These are phyloP conservation scores for Campylomormyrus tamandua DNA, from an alignment of 2,113 vertebrate species.

Conservation along the genomic window DNA sequence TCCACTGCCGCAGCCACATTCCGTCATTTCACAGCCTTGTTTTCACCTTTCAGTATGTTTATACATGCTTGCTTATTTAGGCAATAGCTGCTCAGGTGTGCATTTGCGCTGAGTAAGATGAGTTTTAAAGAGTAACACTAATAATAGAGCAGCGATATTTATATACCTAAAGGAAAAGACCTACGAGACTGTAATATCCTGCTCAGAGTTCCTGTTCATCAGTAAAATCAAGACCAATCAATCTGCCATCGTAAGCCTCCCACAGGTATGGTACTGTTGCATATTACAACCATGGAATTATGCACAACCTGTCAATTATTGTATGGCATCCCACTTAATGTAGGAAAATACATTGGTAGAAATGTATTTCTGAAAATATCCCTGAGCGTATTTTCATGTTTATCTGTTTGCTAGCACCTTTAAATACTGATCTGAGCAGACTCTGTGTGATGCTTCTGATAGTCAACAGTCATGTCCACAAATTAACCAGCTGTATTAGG, in stretches of 20 bases:
- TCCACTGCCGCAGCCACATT: neutral
- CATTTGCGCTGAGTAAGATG: neutral
- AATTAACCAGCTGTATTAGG: neutral
- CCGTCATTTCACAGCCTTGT: neutral
- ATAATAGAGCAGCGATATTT: neutral
- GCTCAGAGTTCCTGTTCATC: neutral
- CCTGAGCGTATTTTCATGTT: neutral
- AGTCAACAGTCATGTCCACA: no score
- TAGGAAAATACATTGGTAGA: neutral
- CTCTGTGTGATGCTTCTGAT: neutral
- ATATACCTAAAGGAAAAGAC: neutral
- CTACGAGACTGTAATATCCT: neutral
- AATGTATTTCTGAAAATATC: neutral
- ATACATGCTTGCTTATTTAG: neutral
- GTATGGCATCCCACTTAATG: neutral
- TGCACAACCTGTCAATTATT: neutral
- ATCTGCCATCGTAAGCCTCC: neutral
- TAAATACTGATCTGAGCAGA: neutral
- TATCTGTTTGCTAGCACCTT: neutral
- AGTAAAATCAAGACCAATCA: conserved; percentile 18
- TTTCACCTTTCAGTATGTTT: neutral
- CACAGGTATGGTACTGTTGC: neutral
- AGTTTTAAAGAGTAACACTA: neutral
- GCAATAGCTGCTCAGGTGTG: neutral
- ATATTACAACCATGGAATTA: neutral